Percentiles rank a stretch among this genome's conserved stretches.
Evolutionary conservation across 2,797 vertebrate genomes (phyloP).

Genomic region (Clarias fuscus): DNA sequence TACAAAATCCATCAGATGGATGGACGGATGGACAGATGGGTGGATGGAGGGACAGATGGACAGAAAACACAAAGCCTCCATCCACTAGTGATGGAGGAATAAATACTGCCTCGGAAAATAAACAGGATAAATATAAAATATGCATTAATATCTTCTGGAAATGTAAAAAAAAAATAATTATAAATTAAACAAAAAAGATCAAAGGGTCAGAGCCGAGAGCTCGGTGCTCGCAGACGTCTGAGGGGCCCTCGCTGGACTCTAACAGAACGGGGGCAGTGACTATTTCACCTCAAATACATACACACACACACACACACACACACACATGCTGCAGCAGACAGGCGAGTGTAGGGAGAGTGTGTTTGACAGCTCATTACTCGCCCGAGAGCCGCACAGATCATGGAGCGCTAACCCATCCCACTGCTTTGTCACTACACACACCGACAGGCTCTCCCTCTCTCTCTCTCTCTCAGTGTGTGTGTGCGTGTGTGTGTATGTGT

Average conservation of each 20-base stretch:
- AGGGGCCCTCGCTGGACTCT: background rate
- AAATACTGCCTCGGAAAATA: background rate
- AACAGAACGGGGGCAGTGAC: background rate
- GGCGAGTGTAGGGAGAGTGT: conserved; percentile 48
- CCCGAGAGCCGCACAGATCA: conserved; percentile 54
- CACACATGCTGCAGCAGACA: conserved; percentile 34
- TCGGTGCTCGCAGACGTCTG: background rate
- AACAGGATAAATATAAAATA: background rate
- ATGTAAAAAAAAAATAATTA: background rate
- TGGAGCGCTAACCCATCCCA: conserved; percentile 52
- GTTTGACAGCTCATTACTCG: conserved; percentile 61
- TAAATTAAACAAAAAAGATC: background rate
- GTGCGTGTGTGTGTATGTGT: background rate
- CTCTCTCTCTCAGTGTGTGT: conserved; percentile 10
- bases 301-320: conserved; percentile 22
- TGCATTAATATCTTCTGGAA: background rate
- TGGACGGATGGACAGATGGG: background rate
- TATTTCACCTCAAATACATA: background rate
- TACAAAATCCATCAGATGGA: background rate
- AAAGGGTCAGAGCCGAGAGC: background rate
- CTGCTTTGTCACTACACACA: conserved; percentile 47
- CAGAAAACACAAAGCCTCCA: background rate
- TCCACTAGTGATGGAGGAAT: background rate
- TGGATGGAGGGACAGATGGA: background rate
- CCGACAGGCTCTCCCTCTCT: background rate